phyloP scores from a whole-genome alignment of 2,797 vertebrate genomes.

The Siniperca obscura region DNA sequence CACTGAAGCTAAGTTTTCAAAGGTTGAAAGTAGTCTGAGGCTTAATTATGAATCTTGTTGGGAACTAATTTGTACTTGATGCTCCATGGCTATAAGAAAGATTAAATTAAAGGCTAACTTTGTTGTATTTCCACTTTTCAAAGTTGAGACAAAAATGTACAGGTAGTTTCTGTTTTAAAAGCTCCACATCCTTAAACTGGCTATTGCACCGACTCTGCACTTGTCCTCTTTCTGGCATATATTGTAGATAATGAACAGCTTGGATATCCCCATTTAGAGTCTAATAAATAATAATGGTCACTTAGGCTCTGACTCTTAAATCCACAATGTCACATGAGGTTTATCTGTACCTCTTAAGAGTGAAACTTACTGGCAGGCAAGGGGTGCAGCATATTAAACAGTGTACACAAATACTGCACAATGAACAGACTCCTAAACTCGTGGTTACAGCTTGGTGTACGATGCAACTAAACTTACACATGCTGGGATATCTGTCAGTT shows the following conservation, averaged over 20 bases:
- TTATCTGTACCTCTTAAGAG: conserved; percentile 18
- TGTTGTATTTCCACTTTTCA: not conserved
- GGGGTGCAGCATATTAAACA: not conserved
- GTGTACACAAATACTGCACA: not conserved
- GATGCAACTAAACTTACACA: not conserved
- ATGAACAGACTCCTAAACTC: not conserved
- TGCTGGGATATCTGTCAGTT: not conserved
- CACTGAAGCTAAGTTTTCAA: conserved; percentile 3
- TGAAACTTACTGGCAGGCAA: conserved; percentile 1
- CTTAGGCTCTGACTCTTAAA: conserved; percentile 19
- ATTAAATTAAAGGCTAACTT: not conserved
- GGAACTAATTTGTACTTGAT: conserved; percentile 10
- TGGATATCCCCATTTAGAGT: conserved; percentile 27
- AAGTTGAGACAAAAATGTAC: not conserved
- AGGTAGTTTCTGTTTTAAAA: conserved; percentile 8
- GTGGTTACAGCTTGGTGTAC: not conserved
- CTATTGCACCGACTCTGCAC: not conserved
- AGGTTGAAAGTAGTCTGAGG: not conserved
- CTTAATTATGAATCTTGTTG: not conserved
- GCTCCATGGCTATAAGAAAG: not conserved
- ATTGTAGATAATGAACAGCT: conserved; percentile 18
- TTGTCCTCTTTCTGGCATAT: conserved; percentile 1
- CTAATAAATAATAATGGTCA: conserved; percentile 42
- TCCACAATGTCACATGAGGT: conserved; percentile 19
- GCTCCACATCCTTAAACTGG: not conserved